Evolutionary conservation across 2,888 invertebrate genomes (phyloP).

Genomic region (Matsumyia berberina): DNA sequence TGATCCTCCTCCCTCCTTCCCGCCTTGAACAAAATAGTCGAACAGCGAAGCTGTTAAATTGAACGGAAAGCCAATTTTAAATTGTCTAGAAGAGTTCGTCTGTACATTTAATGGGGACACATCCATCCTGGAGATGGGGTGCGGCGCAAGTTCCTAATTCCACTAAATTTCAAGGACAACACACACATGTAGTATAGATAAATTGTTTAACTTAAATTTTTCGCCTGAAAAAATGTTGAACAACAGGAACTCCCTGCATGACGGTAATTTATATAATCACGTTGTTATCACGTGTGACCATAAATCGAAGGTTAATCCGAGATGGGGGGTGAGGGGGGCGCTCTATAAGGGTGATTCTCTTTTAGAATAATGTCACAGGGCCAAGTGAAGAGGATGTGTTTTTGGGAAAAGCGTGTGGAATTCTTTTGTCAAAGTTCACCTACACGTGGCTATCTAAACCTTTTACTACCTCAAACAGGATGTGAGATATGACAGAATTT

Average conservation of each 20-base stretch:
- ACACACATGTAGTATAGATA: constrained; percentile 2
- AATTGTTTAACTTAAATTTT: constrained; percentile 22
- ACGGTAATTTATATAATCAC: constrained; percentile 57
- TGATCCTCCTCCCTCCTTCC: too few relatives aligned
- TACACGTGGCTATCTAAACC: background rate
- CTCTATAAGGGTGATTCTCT: constrained; percentile 4
- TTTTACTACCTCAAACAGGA: constrained; percentile 24
- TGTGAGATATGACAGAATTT: constrained; percentile 14
- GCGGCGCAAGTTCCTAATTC: background rate
- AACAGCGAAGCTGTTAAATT: constrained; percentile 51
- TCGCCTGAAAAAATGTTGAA: background rate
- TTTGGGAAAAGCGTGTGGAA: too few relatives aligned
- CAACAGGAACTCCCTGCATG: background rate
- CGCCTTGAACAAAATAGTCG: constrained; percentile 22
- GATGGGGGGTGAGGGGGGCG: too few relatives aligned
- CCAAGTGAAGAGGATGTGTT: background rate
- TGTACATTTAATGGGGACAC: constrained; percentile 59
- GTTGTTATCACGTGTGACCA: constrained; percentile 52
- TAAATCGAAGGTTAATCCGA: constrained; percentile 62
- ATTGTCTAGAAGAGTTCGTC: constrained; percentile 54
- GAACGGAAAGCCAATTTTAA: constrained; percentile 66
- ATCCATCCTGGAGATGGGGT: background rate
- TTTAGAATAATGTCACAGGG: background rate
- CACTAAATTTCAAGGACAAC: constrained; percentile 29
- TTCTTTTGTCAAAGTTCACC: constrained; percentile 13